These are phyloP conservation scores for Brienomyrus brachyistius DNA, from an alignment of 2,113 vertebrate genomes.

Conservation along the genomic window DNA sequence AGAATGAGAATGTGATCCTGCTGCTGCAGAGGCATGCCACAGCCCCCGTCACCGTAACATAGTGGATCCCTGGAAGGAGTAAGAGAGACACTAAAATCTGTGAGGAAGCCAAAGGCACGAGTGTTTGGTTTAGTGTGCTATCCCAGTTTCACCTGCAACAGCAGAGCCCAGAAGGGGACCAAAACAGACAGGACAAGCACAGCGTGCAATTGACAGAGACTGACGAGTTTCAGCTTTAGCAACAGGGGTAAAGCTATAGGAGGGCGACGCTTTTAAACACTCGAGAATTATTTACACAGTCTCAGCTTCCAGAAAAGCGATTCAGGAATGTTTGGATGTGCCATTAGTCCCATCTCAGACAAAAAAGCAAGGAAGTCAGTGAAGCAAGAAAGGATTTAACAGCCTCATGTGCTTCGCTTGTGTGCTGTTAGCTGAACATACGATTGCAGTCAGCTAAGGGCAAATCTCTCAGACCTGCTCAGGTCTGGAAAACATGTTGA, in stretches of 20 bases:
- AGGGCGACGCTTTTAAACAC: not conserved
- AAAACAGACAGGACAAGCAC: not conserved
- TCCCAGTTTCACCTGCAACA: constrained; percentile 21
- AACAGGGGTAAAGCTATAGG: not conserved
- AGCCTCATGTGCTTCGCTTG: not conserved
- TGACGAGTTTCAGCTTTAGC: not conserved
- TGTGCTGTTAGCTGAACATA: not conserved
- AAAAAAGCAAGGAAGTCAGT: not conserved
- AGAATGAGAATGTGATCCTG: not conserved
- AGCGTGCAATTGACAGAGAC: not conserved
- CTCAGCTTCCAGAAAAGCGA: not conserved
- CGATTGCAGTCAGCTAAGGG: not conserved
- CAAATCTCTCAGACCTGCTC: not conserved
- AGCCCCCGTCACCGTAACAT: not conserved
- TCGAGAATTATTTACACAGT: not conserved
- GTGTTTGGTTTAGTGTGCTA: constrained; percentile 19
- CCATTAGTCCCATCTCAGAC: not conserved
- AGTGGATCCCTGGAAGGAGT: not conserved
- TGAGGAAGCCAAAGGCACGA: constrained; percentile 3
- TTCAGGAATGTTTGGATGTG: not conserved
- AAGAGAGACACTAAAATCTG: not conserved
- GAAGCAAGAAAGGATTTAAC: not conserved
- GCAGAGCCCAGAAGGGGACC: not conserved
- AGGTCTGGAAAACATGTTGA: not conserved
- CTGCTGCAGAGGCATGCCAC: constrained; percentile 13